Percentiles rank a stretch among this genome's conserved stretches.
These are phyloP conservation scores for Sylvietta virens DNA, from an alignment of 2,113 vertebrate species.

Conservation along the genomic window DNA sequence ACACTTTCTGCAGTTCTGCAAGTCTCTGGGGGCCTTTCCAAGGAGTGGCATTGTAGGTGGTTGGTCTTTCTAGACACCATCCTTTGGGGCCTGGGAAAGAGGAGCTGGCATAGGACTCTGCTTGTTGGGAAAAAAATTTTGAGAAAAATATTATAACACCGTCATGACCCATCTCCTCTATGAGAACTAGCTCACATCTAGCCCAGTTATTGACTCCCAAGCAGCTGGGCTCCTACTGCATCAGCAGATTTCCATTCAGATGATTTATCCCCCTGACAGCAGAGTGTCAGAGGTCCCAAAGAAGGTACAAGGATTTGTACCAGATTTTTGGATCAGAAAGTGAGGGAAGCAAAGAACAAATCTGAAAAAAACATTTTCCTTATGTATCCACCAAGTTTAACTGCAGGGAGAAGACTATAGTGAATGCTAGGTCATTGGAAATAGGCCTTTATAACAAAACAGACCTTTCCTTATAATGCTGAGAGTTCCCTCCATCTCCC, in stretches of 20 bases:
- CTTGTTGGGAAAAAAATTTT: not conserved
- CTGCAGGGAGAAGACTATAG: not conserved
- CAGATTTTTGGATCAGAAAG: not conserved
- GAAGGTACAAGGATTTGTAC: not conserved
- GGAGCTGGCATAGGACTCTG: not conserved
- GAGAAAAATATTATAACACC: not conserved
- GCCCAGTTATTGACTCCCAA: not conserved
- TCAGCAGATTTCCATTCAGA: not conserved
- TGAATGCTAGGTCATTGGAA: not conserved
- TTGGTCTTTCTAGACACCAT: not conserved
- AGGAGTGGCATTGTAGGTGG: not conserved
- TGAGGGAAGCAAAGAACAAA: not conserved
- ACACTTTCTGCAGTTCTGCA: not conserved
- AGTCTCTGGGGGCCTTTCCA: not conserved
- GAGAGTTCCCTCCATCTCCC: not conserved
- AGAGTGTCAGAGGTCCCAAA: not conserved
- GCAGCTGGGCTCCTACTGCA: not conserved
- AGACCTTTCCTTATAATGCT: not conserved
- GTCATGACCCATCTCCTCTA: not conserved
- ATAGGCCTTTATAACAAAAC: not conserved
- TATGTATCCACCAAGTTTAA: not conserved
- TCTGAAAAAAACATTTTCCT: not conserved
- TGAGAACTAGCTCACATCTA: not conserved
- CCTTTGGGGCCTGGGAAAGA: not conserved
- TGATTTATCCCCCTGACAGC: not conserved